These are phyloP conservation scores for Drosophila niveifrons DNA, from an alignment of 2,888 invertebrate genomes.

Conservation along the genomic window DNA sequence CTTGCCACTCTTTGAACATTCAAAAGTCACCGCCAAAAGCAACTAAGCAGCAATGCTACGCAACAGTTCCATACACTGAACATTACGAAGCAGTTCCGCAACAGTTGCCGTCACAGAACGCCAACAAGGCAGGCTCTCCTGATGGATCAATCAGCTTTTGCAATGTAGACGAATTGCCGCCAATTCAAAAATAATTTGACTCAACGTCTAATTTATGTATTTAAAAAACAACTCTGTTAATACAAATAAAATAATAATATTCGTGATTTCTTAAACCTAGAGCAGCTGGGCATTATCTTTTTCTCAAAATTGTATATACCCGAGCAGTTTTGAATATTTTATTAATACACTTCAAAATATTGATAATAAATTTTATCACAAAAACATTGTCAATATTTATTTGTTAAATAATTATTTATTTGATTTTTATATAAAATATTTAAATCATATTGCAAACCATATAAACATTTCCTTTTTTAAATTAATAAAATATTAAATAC, in stretches of 20 bases:
- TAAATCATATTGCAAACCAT: background rate
- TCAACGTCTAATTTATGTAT: no score
- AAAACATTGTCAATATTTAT: no score
- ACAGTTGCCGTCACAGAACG: background rate
- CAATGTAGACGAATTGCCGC: constrained; percentile 4
- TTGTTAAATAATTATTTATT: no score
- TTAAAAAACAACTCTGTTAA: no score
- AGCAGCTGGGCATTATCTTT: background rate
- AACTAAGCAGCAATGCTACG: fast-evolving
- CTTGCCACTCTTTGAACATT: background rate
- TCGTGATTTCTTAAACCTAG: no score
- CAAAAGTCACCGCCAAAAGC: background rate
- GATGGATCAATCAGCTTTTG: no score
- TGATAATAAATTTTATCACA: no score
- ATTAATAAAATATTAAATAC: constrained; percentile 11
- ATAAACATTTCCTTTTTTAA: background rate
- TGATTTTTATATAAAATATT: no score
- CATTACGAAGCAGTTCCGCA: background rate
- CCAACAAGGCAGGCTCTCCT: no score
- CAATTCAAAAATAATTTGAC: background rate
- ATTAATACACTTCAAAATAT: background rate
- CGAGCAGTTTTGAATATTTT: background rate
- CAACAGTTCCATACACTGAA: constrained; percentile 22
- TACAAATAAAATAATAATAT: no score
- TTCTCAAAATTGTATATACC: background rate